Base-by-base conservation (phyloP, 2,888 invertebrate species). In the Lepas anatifera region DNA sequence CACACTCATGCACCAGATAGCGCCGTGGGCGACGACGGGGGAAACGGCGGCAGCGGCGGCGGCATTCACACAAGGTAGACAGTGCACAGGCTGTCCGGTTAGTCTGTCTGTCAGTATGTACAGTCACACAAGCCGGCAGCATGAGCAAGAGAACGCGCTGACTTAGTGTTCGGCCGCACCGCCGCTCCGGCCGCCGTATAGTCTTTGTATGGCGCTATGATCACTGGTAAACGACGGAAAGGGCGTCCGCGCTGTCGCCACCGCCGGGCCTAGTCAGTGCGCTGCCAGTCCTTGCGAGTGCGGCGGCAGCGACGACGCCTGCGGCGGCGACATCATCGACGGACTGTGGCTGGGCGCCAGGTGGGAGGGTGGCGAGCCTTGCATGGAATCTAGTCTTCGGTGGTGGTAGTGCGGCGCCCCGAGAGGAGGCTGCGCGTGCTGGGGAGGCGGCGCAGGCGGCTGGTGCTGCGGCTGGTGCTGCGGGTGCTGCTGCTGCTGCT, bases 181-280 rank as follows among this genome's bases (percentile, higher is more conserved):
- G 66, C 39, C 16, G 39, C 16, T 50, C 22, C 22, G 8, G 48
- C 48, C 22, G 48, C 37, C 16, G 66, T 25, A 66, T 25, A 58
- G 58, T 58, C 58, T 58, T 58, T 58, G 58, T 58, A 58, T 58
- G 58, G 58, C 58, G 32, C 32, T 58, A 58, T 58, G 58, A 58
- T 58, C 58, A 58, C 58, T 58, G 58, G 32, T n/a, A n/a, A n/a
- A 35, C 18, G 58, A 35, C 58, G 35, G 32, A 18, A 18, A 3
- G 7, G 22, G 58, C 58, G 58, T 58, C 58, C 35, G n/a, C n/a
- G n/a, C 32, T 58, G 32, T 58, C 58, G 58, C 58, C 8, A 22
- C 29, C 25, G 39, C 27, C 66, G 39, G 39, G 66, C 39, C 66
- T 25, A 41, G 66, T 66, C 66, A 66, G 39, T 66, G 66, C 10